These are phyloP conservation scores for Sympetrum striolatum DNA, from an alignment of 2,888 invertebrate species.

Conservation along the genomic window DNA sequence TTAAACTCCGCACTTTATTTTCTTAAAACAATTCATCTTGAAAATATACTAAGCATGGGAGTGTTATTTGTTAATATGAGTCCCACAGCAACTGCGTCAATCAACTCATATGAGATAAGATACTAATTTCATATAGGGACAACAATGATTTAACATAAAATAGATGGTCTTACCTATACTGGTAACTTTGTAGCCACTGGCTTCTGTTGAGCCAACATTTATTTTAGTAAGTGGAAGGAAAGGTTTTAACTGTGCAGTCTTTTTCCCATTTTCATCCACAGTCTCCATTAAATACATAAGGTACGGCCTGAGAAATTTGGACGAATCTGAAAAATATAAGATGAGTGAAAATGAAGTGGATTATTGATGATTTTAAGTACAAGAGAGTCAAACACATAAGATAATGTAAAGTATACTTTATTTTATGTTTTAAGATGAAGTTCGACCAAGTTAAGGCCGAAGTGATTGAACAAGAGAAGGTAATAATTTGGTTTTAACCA, in stretches of 20 bases:
- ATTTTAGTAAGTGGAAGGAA: slow-evolving; percentile 49
- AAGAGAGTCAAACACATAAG: too few species aligned
- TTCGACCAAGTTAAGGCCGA: too few species aligned
- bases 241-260: slow-evolving; percentile 13
- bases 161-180: slow-evolving; percentile 45
- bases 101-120: too few species aligned
- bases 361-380: neutral
- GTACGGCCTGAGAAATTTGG: neutral
- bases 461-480: too few species aligned
- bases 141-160: neutral
- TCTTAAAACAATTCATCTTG: too few species aligned
- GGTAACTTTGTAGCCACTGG: slow-evolving; percentile 50
- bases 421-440: too few species aligned
- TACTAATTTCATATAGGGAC: neutral
- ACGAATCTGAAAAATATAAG: neutral
- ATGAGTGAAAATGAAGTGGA: neutral
- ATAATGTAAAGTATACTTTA: too few species aligned
- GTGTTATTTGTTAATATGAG: too few species aligned
- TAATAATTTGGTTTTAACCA: too few species aligned
- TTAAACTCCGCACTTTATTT: too few species aligned
- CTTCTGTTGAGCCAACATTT: slow-evolving; percentile 48
- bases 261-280: neutral
- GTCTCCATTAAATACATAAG: slow-evolving; percentile 1
- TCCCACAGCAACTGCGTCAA: too few species aligned
- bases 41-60: too few species aligned